Percentiles rank a stretch among this genome's conserved stretches.
phyloP scores from a whole-genome alignment of 1,140 invertebrate genomes.

The Copidosoma floridanum region DNA sequence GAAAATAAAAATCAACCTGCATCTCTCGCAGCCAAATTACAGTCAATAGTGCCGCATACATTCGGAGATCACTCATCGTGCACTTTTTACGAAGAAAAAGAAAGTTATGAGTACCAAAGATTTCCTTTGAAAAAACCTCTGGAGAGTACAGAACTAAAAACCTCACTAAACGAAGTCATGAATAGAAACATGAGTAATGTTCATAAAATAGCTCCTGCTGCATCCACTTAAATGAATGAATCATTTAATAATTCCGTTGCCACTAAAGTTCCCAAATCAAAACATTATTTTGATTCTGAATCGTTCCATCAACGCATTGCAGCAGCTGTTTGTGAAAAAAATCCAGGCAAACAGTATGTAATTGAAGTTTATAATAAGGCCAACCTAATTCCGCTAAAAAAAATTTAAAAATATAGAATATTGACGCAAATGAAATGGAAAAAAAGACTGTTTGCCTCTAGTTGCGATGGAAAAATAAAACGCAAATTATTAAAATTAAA shows the following conservation, averaged over 20 bases:
- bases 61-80: too few relatives aligned
- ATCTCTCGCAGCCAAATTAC: too few relatives aligned
- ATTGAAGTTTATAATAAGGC: not conserved
- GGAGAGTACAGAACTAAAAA: not conserved
- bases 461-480: not conserved
- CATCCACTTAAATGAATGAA: slow-evolving; percentile 25
- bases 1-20: too few relatives aligned
- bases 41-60: too few relatives aligned
- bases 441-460: not conserved
- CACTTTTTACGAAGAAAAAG: too few relatives aligned
- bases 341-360: not conserved
- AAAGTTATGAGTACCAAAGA: too few relatives aligned
- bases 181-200: slow-evolving; percentile 5
- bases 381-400: not conserved
- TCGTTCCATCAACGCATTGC: not conserved
- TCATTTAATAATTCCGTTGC: slow-evolving; percentile 16
- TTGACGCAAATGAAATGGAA: not conserved
- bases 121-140: too few relatives aligned
- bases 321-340: not conserved
- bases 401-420: not conserved
- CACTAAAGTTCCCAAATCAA: slow-evolving; percentile 16
- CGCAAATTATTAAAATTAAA: not conserved
- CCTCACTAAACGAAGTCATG: slow-evolving; percentile 1
- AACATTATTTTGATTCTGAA: slow-evolving; percentile 14
- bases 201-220: slow-evolving; percentile 19